Evolutionary conservation across 2,797 vertebrate genomes (phyloP), one percentile per base, ranked within the genome.

Genomic region (Thunnus albacares): DNA sequence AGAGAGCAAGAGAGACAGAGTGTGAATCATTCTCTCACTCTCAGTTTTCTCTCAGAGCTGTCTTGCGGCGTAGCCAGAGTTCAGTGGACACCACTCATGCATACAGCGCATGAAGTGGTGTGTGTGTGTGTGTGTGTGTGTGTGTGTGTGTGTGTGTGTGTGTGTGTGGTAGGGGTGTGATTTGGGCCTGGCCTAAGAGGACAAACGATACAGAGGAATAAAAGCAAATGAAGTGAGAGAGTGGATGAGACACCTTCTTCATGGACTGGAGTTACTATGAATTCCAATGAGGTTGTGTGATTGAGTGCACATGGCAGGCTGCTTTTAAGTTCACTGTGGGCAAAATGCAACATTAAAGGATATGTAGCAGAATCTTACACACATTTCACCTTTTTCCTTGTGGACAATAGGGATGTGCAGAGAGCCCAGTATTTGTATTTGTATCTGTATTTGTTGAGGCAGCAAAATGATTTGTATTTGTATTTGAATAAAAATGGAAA

Each of bases 21-120:
- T 78, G 72, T 85, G 87, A 93, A 85, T 92, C 85, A 93, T 84
- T 84, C 78, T 81, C 72, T 80, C 49, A 60, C 71, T 85, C 66
- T 75, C 55, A 67, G 49, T 76, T 18, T 69, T 69, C 63, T 82
- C 71, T 77, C 60, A 67, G 38, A 61, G 63, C 41, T 87, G 65
- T 88, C 87, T 77, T 43, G 66, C 61, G 62, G 91, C 85, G 3
- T 81, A 15, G 75, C 89, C 74, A 77, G 77, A 80, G 75, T 84
- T 86, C 83, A 61, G 66, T 75, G 75, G 75, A 87, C 79, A 84
- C 77, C 77, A 73, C 70, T 87, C 89, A 84, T 90, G 86, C 88
- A 75, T 87, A 83, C 70, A 56, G 45, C 60, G 18, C 66, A 60
- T 78, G 71, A 30, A 43, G 22, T 33, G 18, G 35, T 13, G 24